A percentile compares a stretch with the other conserved stretches of the same genome.
Conservation (phyloP, 2,888 invertebrate genomes). For the Tanypteryx hageni region DNA sequence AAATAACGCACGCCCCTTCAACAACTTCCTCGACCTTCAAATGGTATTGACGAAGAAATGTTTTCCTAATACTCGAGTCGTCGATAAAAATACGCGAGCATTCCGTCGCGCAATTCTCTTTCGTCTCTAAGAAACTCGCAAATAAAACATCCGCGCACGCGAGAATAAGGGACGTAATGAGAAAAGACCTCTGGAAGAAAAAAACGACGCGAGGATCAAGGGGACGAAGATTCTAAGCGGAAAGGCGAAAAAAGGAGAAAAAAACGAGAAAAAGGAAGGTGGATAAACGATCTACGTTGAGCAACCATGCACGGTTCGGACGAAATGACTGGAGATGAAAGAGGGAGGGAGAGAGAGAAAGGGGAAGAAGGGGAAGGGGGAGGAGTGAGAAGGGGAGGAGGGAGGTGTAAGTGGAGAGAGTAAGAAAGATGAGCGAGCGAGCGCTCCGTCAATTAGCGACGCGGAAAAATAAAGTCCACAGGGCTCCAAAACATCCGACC, state of each 20-base stretch:
- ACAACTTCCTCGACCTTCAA: too few species aligned
- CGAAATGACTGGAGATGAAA: background rate
- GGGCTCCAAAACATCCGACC: constrained; percentile 13
- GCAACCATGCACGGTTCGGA: background rate
- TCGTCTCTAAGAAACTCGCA: background rate
- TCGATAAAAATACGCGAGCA: background rate
- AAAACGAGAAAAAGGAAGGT: too few species aligned
- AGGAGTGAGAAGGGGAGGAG: background rate
- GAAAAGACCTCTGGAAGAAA: background rate
- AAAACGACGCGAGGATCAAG: background rate
- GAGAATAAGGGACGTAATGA: background rate
- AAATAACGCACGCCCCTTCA: too few species aligned
- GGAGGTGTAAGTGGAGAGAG: background rate
- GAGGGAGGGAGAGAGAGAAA: background rate
- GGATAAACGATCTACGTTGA: background rate
- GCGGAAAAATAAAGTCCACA: background rate
- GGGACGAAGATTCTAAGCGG: background rate
- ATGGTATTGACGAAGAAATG: background rate
- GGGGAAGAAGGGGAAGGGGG: too few species aligned
- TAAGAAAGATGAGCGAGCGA: background rate
- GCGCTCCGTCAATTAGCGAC: constrained; percentile 21
- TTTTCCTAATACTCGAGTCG: background rate
- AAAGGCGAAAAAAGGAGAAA: background rate
- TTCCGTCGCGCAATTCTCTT: background rate
- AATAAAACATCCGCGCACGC: background rate